A percentile compares a stretch with the other conserved stretches of the same genome.
Evolutionary conservation across 2,113 vertebrate genomes (phyloP).

Genomic region (Polypterus bichir): DNA sequence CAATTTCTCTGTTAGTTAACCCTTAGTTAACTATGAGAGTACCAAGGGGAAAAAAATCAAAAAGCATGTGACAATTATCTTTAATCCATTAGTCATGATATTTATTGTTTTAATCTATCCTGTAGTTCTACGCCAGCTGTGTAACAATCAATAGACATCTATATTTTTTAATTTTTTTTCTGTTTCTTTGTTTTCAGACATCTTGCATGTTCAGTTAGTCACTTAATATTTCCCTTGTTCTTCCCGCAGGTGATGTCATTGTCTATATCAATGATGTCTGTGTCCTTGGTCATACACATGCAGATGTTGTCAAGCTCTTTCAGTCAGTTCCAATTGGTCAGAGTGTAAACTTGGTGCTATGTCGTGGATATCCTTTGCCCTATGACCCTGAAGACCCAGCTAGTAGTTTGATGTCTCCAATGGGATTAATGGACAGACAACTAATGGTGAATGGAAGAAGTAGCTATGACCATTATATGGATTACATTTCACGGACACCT

Average conservation of each 20-base stretch:
- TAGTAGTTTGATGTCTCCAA: constrained; percentile 75
- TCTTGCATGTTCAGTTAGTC: constrained; percentile 13
- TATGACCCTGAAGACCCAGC: constrained; percentile 88
- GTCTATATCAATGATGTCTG: constrained; percentile 97
- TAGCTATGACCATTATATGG: constrained; percentile 93
- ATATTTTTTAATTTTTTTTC: not conserved
- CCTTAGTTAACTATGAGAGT: no score
- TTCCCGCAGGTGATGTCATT: constrained; percentile 83
- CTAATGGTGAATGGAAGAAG: constrained; percentile 84
- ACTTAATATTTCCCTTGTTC: constrained; percentile 40
- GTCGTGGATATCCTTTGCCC: constrained; percentile 89
- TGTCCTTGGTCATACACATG: constrained; percentile 94
- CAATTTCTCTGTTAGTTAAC: no score
- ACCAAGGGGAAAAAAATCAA: no score
- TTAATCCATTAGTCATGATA: no score
- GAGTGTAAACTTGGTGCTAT: constrained; percentile 87
- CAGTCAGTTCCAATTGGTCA: constrained; percentile 95
- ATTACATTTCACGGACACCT: constrained; percentile 87
- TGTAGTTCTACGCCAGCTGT: no score
- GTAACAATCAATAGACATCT: no score
- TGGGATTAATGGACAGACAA: constrained; percentile 85
- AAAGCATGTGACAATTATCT: not conserved
- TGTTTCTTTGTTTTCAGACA: not conserved
- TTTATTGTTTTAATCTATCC: no score
- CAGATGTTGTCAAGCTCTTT: constrained; percentile 96